These are phyloP conservation scores for Agrilus biguttatus DNA, from an alignment of 2,888 invertebrate genomes.

Conservation along the genomic window DNA sequence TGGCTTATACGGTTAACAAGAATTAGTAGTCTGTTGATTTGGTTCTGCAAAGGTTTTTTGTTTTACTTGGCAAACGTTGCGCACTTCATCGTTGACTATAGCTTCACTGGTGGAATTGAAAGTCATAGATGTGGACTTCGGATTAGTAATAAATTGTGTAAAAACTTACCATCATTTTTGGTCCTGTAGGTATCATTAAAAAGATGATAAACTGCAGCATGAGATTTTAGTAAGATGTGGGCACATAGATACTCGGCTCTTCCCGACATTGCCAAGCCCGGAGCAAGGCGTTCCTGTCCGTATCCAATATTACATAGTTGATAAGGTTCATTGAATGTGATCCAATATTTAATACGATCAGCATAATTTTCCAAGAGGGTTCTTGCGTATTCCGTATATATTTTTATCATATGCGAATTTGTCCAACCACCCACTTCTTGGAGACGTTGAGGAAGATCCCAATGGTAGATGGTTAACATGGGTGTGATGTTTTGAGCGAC, in stretches of 20 bases:
- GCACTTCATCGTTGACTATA: too few relatives aligned
- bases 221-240: conserved; percentile 32
- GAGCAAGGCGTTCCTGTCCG: conserved; percentile 28
- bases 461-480: conserved; percentile 26
- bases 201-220: conserved; percentile 30
- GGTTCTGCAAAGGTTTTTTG: too few relatives aligned
- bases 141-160: too few relatives aligned
- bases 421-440: conserved; percentile 48
- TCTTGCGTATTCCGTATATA: conserved; percentile 37
- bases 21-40: too few relatives aligned
- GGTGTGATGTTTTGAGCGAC: conserved; percentile 40
- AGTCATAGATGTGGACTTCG: too few relatives aligned
- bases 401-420: conserved; percentile 38
- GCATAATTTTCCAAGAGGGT: conserved; percentile 21
- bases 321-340: conserved; percentile 36
- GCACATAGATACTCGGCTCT: conserved; percentile 42
- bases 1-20: too few relatives aligned
- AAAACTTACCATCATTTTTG: conserved; percentile 4
- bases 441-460: conserved; percentile 18
- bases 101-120: too few relatives aligned
- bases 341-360: conserved; percentile 28
- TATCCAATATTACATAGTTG: conserved; percentile 17
- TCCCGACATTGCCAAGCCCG: conserved; percentile 32
- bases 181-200: conserved; percentile 13
- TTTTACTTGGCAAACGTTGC: too few relatives aligned